These are phyloP conservation scores for Megamerina dolium DNA, from an alignment of 2,888 invertebrate species.

Conservation along the genomic window DNA sequence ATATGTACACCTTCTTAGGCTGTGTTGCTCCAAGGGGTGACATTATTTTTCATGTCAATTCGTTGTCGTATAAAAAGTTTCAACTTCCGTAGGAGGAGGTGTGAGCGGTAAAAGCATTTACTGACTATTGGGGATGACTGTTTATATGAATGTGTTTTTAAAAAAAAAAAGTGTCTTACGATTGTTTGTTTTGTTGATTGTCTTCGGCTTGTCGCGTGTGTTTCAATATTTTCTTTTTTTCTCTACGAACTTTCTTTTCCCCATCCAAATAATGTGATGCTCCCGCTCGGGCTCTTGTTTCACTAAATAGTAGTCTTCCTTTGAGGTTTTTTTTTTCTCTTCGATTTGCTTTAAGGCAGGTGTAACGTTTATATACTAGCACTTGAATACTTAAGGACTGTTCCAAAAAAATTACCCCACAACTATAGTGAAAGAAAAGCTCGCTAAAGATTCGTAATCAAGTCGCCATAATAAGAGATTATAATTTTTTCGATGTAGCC, in stretches of 20 bases:
- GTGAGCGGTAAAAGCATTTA: slow-evolving; percentile 16
- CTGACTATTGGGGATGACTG: slow-evolving; percentile 7
- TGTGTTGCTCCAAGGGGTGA: slow-evolving; percentile 37
- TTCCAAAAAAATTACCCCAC: too few species aligned
- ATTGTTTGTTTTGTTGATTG: slow-evolving; percentile 39
- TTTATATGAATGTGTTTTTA: neutral
- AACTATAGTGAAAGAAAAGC: too few species aligned
- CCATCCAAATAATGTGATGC: too few species aligned
- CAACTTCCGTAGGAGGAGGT: neutral
- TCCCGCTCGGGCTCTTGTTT: neutral
- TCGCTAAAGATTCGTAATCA: too few species aligned
- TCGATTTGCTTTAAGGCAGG: slow-evolving; percentile 20
- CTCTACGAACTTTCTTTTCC: too few species aligned
- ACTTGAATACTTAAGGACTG: too few species aligned
- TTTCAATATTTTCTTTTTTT: slow-evolving; percentile 1
- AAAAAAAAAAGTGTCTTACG: slow-evolving; percentile 9
- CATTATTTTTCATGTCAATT: slow-evolving; percentile 43
- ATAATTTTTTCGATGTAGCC: too few species aligned
- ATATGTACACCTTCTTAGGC: slow-evolving; percentile 4
- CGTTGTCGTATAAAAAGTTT: slow-evolving; percentile 15
- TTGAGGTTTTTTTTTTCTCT: slow-evolving; percentile 5
- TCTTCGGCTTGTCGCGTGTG: slow-evolving; percentile 23
- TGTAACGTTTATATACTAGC: too few species aligned
- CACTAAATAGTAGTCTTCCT: slow-evolving; percentile 3
- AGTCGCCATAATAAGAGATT: too few species aligned